Evolutionary conservation across 35 echinoderm and acorn worm species (phyloP).

Genomic region (Diadema setosum): DNA sequence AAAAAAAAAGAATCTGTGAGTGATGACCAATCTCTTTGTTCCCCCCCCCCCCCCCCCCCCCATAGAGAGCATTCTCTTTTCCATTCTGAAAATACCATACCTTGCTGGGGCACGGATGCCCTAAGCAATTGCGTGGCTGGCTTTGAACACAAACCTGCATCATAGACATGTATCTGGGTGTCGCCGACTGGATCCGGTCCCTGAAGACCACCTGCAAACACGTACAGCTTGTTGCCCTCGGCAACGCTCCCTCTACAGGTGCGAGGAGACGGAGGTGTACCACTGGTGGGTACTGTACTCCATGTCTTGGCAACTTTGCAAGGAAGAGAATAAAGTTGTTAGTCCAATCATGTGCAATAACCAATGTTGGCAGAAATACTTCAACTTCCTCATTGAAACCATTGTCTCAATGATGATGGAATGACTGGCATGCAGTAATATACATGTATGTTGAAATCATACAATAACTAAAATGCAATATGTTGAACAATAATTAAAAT

Average conservation of each 20-base stretch:
- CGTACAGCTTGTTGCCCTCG: slow-evolving; percentile 48
- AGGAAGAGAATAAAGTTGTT: neutral
- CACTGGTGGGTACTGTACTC: slow-evolving; percentile 28
- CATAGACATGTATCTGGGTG: slow-evolving; percentile 75
- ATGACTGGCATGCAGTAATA: too few species aligned
- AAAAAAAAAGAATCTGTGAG: neutral
- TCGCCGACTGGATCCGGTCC: slow-evolving; percentile 84
- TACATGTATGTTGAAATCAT: too few species aligned
- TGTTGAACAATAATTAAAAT: too few species aligned
- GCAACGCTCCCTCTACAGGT: slow-evolving; percentile 65
- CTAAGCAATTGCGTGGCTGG: too few species aligned
- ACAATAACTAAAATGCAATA: too few species aligned
- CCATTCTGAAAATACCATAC: neutral
- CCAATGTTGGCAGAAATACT: too few species aligned
- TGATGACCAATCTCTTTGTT: neutral
- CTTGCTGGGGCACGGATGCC: neutral
- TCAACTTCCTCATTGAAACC: too few species aligned
- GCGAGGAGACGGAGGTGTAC: slow-evolving; percentile 67
- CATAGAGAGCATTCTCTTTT: neutral
- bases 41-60: neutral
- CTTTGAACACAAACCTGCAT: slow-evolving; percentile 67
- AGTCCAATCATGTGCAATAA: too few species aligned
- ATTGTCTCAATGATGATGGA: too few species aligned
- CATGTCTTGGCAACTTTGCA: slow-evolving; percentile 51
- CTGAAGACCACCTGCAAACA: slow-evolving; percentile 78